A percentile compares a stretch with the other conserved stretches of the same genome.
Conservation (phyloP, 2,888 invertebrate species). For the Apeira syringaria region DNA sequence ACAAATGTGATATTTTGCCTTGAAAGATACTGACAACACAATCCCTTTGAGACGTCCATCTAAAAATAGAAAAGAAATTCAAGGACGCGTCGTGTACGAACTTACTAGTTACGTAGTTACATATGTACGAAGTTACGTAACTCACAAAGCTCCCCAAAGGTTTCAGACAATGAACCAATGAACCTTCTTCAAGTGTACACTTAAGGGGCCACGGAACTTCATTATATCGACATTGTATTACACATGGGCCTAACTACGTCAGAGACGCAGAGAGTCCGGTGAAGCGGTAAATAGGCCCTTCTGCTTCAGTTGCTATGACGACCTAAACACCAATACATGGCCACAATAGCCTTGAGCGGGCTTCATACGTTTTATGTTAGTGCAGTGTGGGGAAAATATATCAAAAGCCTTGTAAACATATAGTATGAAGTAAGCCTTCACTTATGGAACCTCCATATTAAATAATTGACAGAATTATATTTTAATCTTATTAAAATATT, state of each 20-base stretch:
- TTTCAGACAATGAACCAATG: conserved; percentile 13
- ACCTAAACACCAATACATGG: conserved; percentile 52
- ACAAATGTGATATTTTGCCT: neutral
- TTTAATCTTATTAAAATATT: no score
- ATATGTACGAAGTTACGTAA: no score
- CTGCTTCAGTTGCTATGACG: conserved; percentile 66
- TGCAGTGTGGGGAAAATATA: no score
- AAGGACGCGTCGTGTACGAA: no score
- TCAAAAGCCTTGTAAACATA: no score
- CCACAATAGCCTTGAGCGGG: conserved; percentile 19
- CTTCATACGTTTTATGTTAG: conserved; percentile 6
- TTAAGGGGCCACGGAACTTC: conserved; percentile 35
- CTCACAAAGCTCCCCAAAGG: conserved; percentile 4
- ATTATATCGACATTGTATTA: conserved; percentile 53
- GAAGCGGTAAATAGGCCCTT: conserved; percentile 74
- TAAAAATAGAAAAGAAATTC: neutral
- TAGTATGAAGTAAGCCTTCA: no score
- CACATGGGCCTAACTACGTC: conserved; percentile 55
- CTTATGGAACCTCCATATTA: no score
- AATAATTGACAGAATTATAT: no score
- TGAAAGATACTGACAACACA: neutral
- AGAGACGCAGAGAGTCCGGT: conserved; percentile 62
- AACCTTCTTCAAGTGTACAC: conserved; percentile 8
- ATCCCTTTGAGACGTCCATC: neutral
- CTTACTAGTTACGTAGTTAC: conserved; percentile 2